Evolutionary conservation across 2,888 invertebrate species (phyloP).

Genomic region (Acholoe squamosa): DNA sequence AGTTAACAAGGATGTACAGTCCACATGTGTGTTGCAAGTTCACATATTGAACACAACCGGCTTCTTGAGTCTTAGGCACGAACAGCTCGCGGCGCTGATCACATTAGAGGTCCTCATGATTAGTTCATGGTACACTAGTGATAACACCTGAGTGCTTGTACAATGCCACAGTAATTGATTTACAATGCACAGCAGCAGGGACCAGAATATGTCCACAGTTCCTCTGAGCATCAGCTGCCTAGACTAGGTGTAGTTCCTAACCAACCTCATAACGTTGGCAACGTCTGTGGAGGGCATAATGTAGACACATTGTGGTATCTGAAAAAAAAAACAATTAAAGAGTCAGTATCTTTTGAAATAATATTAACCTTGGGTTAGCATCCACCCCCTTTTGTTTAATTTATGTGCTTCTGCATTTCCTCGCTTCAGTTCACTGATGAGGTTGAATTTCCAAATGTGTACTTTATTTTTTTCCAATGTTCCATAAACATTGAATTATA

Average conservation of each 20-base stretch:
- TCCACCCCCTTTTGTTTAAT: too few relatives aligned
- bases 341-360: background rate
- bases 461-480: too few relatives aligned
- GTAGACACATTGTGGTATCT: slow-evolving; percentile 46
- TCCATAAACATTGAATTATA: too few relatives aligned
- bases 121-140: background rate
- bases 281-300: slow-evolving; percentile 16
- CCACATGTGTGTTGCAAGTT: background rate
- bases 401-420: too few relatives aligned
- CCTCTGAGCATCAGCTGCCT: slow-evolving; percentile 5
- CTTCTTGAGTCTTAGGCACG: background rate
- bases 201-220: background rate
- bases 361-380: too few relatives aligned
- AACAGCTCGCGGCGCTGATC: background rate
- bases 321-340: background rate
- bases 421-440: too few relatives aligned
- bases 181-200: background rate
- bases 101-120: slow-evolving; percentile 18
- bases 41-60: background rate
- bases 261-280: slow-evolving; percentile 41
- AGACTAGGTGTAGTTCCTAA: slow-evolving; percentile 13
- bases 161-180: background rate
- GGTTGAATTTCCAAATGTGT: too few relatives aligned
- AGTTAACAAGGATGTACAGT: background rate
- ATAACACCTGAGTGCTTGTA: background rate